Conservation (phyloP, 2,888 invertebrate species). For the Eupithecia exiguata region DNA sequence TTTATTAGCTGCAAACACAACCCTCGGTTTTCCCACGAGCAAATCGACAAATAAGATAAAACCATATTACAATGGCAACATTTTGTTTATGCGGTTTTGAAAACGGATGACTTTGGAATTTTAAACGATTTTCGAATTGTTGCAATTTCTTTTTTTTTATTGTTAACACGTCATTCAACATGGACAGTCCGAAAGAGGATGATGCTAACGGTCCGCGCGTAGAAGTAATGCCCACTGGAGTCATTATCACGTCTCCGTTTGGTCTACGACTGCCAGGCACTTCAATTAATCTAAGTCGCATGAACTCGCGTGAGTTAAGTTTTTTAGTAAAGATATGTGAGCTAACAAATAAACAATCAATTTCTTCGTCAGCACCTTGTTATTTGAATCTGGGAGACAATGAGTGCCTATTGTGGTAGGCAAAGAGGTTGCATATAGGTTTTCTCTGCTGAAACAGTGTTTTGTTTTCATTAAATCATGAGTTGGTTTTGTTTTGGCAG, state of each 20-base stretch:
- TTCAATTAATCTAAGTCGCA: background rate
- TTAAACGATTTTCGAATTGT: background rate
- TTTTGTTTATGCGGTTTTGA: conserved; percentile 12
- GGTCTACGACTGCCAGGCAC: conserved; percentile 9
- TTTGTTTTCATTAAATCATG: background rate
- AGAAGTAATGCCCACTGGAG: background rate
- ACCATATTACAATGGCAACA: conserved; percentile 24
- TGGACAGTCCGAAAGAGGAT: conserved; percentile 52
- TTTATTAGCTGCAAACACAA: conserved; percentile 60
- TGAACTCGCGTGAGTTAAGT: background rate
- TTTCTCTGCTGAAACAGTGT: background rate
- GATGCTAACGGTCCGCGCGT: conserved; percentile 40
- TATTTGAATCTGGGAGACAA: background rate
- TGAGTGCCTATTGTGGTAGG: background rate
- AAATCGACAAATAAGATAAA: conserved; percentile 62
- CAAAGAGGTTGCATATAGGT: background rate
- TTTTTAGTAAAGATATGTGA: background rate
- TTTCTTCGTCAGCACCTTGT: background rate
- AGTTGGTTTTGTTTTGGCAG: background rate
- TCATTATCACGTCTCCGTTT: conserved; percentile 18
- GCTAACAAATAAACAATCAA: background rate
- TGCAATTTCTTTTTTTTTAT: conserved; percentile 25
- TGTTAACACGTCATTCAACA: conserved; percentile 47
- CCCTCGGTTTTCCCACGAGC: conserved; percentile 72
- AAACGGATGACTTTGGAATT: conserved; percentile 7